Base-by-base conservation (phyloP, 1,140 invertebrate genomes). In the Pseudoatta argentina region DNA sequence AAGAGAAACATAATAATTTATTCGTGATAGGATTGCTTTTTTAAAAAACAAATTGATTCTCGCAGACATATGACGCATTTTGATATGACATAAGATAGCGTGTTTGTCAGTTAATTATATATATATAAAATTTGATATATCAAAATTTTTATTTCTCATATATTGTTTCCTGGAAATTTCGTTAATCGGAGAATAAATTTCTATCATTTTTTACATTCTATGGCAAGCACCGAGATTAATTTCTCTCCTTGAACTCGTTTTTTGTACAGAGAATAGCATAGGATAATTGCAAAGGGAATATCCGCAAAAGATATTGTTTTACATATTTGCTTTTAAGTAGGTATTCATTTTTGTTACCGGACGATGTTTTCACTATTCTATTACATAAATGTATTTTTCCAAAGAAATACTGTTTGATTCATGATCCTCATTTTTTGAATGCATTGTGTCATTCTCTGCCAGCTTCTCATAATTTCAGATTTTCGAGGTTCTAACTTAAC, bases 91-190 rank as follows among this genome's bases (percentile, higher is more conserved):
- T 64, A 78, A 67, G 34, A 5, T 16, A 34, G n/a, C 14, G 63
- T 53, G 44, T n/a, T 66, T 78, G 18, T 34, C 18, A 44, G 4
- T 69, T 67, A 51, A 53, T 79, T 39, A 44, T 59, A 44, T 44
- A n/a, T n/a, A 55, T n/a, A 76, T 59, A 44, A 24, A 24, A 77
- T 48, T 77, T 14, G 16, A 79, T 53, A 69, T 34, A 61, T 76
- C 64, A 27, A 57, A 69, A 81, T 27, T 81, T 55, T 12, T 71
- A 53, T 71, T 34, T 39, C 5, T 51, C 8, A 44, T 0, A 57
- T 27, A 34, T 8, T 66, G 14, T 48, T 39, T 39, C 10, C 5
- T 69, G 63, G 14, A 12, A 44, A 18, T 55, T 69, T 24, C n/a
- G 27, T 34, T 34, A 39, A 30, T 4, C 39, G 24, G 8, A 55